Evolutionary conservation across 2,113 vertebrate genomes (phyloP), one percentile per base, ranked within the genome.

Genomic region (Lethenteron reissneri): DNA sequence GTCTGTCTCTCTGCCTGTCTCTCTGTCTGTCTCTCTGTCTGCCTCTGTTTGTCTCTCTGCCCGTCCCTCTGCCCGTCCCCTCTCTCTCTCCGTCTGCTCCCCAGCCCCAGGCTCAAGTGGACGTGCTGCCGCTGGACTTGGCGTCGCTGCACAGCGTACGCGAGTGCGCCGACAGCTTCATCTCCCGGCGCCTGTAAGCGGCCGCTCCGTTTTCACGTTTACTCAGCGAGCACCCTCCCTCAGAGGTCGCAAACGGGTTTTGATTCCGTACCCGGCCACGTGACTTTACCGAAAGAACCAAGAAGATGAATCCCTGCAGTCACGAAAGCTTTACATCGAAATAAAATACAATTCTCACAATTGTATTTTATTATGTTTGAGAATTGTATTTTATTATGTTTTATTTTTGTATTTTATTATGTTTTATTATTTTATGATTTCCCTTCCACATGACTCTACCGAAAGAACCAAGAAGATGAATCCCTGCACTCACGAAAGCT

Each of bases 31-130:
- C 41, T 7, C 41, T 41, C 41, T 72, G 13, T 8, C 56, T 15
- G 56, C 8, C 12, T 9, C 25, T 69, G 10, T 69, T 10, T 17
- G n/a, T 10, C n/a, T n/a, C 3, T 56, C 13, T 17, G 1, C 2
- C n/a, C 13, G 57, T 71, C n/a, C 9, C 15, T 71, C 14, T 79
- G 77, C 80, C 78, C 76, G 81, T 83, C 78, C 79, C 83, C 74
- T 72, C 77, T 57, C 77, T 72, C 74, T 72, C 76, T 75, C 74
- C 75, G 56, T 80, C 80, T 80, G 79, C 76, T 82, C 74, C 83
- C 74, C 80, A 99, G 94, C 87, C 88, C 77, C 96, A 95, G 87
- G 90, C 94, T 74, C 85, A 85, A 77, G 88, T 92, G 58, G 92
- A 97, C 79, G 86, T 85, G 76, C 88, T 95, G 86, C 85, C 83